These are phyloP conservation scores for Tachyglossus aculeatus DNA, from an alignment of 2,797 vertebrate species.

Conservation along the genomic window DNA sequence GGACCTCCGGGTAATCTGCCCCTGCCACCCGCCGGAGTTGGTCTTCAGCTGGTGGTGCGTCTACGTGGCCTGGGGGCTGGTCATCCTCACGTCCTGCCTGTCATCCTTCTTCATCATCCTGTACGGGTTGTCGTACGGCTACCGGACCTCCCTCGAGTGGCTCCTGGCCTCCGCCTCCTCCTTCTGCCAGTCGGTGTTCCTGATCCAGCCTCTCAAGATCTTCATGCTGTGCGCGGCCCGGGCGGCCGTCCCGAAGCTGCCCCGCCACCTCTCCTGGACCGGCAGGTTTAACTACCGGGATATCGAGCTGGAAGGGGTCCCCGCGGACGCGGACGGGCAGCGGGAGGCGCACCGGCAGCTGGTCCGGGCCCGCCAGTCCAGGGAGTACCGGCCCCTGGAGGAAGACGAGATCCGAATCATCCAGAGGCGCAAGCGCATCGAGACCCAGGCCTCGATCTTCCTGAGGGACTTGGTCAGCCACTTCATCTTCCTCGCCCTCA, in stretches of 20 bases:
- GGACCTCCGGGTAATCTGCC: rapidly evolving
- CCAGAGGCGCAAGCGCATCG: constrained; percentile 31
- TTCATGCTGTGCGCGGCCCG: constrained; percentile 20
- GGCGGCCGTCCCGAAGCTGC: constrained; percentile 30
- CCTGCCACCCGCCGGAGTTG: rapidly evolving
- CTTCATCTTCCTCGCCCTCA: constrained; percentile 53
- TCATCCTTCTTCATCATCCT: constrained; percentile 68
- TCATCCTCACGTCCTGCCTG: constrained; percentile 24
- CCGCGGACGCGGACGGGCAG: not conserved
- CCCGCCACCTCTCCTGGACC: constrained; percentile 55
- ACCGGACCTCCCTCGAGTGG: constrained; percentile 68
- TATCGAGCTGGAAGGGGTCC: not conserved
- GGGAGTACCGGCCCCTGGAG: constrained; percentile 62
- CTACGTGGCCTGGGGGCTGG: constrained; percentile 51
- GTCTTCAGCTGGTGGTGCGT: constrained; percentile 17
- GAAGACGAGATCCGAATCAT: constrained; percentile 47
- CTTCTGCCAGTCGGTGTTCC: constrained; percentile 51
- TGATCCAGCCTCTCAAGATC: constrained; percentile 59
- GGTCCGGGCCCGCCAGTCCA: not conserved
- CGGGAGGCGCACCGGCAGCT: not conserved
- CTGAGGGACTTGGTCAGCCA: constrained; percentile 23
- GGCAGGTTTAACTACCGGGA: constrained; percentile 26
- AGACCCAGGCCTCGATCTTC: constrained; percentile 45
- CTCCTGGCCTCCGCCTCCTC: constrained; percentile 62
- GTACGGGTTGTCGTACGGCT: constrained; percentile 71